These are phyloP conservation scores for Macrobrachium nipponense DNA, from an alignment of 1,140 invertebrate species.

Conservation along the genomic window DNA sequence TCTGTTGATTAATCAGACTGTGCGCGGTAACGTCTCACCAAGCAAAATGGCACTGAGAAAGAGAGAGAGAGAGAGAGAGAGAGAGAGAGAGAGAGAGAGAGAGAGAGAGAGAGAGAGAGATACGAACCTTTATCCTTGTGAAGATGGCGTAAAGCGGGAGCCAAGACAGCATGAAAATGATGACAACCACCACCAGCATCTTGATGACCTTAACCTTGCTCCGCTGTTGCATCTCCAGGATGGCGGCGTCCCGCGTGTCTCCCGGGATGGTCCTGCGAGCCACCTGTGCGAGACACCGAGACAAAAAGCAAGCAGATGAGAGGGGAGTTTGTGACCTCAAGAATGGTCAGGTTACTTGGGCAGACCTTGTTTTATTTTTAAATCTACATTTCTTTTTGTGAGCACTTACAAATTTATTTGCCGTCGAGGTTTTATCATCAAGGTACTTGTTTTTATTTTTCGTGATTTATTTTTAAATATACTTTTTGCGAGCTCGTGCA, in stretches of 20 bases:
- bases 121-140: slow-evolving; percentile 43
- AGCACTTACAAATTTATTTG: too few relatives aligned
- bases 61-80: slow-evolving; percentile 5
- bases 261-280: slow-evolving; percentile 77
- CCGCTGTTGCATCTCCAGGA: slow-evolving; percentile 75
- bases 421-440: too few relatives aligned
- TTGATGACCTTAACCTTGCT: slow-evolving; percentile 87
- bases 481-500: too few relatives aligned
- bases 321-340: neutral
- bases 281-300: neutral
- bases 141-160: slow-evolving; percentile 88
- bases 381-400: too few relatives aligned
- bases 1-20: too few relatives aligned
- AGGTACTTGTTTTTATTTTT: too few relatives aligned
- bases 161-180: slow-evolving; percentile 94
- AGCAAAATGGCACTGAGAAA: too few relatives aligned
- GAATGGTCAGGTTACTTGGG: too few relatives aligned
- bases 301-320: neutral
- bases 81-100: slow-evolving; percentile 17
- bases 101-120: neutral
- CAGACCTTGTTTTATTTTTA: too few relatives aligned
- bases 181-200: slow-evolving; percentile 95
- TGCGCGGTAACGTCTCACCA: too few relatives aligned
- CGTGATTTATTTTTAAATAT: too few relatives aligned
- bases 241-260: slow-evolving; percentile 89